Conservation (phyloP, 2,888 invertebrate species). For the Mesopsocus fuscifrons region DNA sequence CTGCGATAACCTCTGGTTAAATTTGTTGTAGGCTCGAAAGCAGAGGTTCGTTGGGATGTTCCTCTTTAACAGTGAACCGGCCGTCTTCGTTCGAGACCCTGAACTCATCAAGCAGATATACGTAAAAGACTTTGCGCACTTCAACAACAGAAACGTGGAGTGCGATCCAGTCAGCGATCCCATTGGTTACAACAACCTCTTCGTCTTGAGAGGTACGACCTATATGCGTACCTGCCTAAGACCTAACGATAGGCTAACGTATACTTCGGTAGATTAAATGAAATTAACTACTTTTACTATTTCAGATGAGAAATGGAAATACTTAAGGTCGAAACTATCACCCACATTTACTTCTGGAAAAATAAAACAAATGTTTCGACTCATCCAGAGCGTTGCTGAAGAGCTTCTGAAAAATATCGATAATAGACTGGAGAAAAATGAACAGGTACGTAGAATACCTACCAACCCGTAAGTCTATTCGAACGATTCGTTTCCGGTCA, state of each 20-base stretch:
- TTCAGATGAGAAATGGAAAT: conserved; percentile 8
- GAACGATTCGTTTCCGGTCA: too few relatives aligned
- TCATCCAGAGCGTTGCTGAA: conserved; percentile 16
- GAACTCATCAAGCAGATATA: conserved; percentile 14
- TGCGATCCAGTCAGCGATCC: conserved; percentile 13
- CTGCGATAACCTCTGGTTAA: too few relatives aligned
- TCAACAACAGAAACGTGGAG: conserved; percentile 13
- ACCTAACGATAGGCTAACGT: too few relatives aligned
- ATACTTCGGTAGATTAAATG: too few relatives aligned
- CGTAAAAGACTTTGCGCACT: conserved; percentile 14
- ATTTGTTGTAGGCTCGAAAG: conserved; percentile 2
- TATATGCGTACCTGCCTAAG: too few relatives aligned
- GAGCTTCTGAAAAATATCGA: conserved; percentile 12
- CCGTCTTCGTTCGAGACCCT: conserved; percentile 14
- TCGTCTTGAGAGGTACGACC: conserved; percentile 6
- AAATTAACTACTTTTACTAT: too few relatives aligned
- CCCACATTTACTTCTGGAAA: conserved; percentile 23
- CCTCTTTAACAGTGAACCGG: conserved; percentile 14
- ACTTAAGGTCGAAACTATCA: conserved; percentile 1
- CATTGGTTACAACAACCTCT: conserved; percentile 14
- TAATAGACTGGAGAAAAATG: not conserved
- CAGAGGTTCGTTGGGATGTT: conserved; percentile 12
- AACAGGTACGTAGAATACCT: not conserved
- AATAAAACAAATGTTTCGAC: conserved; percentile 20
- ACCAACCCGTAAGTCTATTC: too few relatives aligned